phyloP scores from a whole-genome alignment of 2,888 invertebrate genomes.

The Rhogogaster chlorosoma region DNA sequence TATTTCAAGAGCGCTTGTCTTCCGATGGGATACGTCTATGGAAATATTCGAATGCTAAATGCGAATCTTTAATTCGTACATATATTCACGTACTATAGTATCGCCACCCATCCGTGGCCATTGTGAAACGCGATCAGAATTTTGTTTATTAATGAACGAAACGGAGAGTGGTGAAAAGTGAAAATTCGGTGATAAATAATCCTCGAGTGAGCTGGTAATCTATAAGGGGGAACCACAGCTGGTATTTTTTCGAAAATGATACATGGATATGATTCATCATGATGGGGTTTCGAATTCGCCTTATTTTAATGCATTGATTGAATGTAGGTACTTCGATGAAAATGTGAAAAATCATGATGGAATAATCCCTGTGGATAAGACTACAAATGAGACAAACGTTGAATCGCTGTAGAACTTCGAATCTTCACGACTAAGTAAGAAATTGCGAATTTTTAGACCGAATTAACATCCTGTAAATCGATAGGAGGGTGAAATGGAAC shows the following conservation, averaged over 20 bases:
- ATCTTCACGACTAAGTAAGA: background rate
- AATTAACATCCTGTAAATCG: conserved; percentile 8
- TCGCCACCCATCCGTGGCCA: background rate
- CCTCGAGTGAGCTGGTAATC: background rate
- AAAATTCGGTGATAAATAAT: conserved; percentile 1
- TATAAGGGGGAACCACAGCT: background rate
- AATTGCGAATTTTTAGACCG: background rate
- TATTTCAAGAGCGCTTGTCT: background rate
- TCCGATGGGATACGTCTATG: background rate
- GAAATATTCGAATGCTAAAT: background rate
- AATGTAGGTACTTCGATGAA: background rate
- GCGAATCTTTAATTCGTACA: background rate
- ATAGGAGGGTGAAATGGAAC: background rate
- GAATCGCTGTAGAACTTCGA: background rate
- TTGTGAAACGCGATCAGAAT: background rate
- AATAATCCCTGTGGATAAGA: background rate
- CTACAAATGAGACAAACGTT: background rate
- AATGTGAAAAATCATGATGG: background rate
- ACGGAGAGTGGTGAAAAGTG: background rate
- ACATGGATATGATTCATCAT: background rate
- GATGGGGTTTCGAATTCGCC: background rate
- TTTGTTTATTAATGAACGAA: background rate
- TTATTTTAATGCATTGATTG: background rate
- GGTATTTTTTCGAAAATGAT: background rate
- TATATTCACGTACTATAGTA: background rate